Percentiles rank a stretch among this genome's conserved stretches.
Conservation (phyloP, 92 coral and sea anemone genomes). For the Anthopleura xanthogrammica region DNA sequence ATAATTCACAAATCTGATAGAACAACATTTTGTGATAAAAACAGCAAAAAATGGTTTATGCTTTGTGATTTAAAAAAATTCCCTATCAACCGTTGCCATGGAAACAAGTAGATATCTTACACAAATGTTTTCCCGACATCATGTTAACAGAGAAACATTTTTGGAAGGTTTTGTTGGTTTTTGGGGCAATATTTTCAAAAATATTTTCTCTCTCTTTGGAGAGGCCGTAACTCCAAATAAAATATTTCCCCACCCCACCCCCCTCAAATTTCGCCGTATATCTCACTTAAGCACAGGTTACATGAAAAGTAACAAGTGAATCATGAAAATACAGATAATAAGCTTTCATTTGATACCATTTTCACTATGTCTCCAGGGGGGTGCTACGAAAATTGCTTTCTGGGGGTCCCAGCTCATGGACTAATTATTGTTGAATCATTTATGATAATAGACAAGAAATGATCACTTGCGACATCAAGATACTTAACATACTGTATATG, state of each 20-base stretch:
- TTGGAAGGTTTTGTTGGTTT: constrained; percentile 1
- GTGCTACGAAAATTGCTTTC: constrained; percentile 22
- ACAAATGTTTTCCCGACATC: not conserved
- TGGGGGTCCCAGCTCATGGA: constrained; percentile 12
- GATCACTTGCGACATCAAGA: not conserved
- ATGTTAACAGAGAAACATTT: not conserved
- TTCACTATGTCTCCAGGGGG: constrained; percentile 30
- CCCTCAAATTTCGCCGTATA: constrained; percentile 14
- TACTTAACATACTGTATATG: not conserved
- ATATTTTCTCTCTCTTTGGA: not conserved
- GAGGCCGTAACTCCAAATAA: constrained; percentile 2
- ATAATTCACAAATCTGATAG: not conserved
- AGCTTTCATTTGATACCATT: constrained; percentile 28
- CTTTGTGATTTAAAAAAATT: not conserved
- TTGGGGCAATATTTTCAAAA: not conserved
- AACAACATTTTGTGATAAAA: constrained; percentile 1
- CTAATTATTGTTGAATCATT: too few species aligned
- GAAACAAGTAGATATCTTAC: constrained; percentile 2
- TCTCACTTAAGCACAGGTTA: constrained; percentile 33
- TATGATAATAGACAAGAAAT: too few species aligned
- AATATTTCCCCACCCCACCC: constrained; percentile 16
- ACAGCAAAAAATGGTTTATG: constrained; percentile 1
- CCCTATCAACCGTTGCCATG: constrained; percentile 31
- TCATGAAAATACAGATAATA: constrained; percentile 21
- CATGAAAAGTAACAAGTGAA: constrained; percentile 26